Conservation (phyloP, 2,113 vertebrate species). For the Myanophis thanlyinensis region DNA sequence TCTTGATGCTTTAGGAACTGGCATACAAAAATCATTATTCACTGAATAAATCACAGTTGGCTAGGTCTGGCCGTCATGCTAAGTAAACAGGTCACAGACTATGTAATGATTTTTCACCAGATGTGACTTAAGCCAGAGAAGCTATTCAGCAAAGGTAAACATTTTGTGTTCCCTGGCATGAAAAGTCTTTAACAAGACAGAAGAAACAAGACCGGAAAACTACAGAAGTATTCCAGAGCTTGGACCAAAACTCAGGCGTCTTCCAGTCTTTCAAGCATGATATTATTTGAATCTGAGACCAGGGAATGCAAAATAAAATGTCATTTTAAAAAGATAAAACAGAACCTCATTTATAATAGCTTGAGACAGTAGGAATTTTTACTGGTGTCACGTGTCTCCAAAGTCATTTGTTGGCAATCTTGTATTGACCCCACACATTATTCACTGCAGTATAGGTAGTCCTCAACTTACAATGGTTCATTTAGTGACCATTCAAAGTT, state of each 20-base stretch:
- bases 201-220: neutral
- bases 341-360: neutral
- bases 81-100: neutral
- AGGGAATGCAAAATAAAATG: neutral
- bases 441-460: neutral
- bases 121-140: neutral
- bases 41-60: neutral
- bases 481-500: neutral
- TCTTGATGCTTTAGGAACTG: neutral
- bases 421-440: neutral
- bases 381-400: neutral
- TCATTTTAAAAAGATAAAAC: neutral
- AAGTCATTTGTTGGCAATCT: neutral
- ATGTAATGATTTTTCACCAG: neutral
- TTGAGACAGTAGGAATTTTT: neutral
- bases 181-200: neutral
- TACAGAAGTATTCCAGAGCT: neutral
- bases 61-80: neutral
- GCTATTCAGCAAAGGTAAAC: neutral
- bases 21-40: neutral
- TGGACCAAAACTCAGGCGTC: neutral
- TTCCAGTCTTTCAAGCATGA: neutral
- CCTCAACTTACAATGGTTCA: neutral
- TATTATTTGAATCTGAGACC: neutral
- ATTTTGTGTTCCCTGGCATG: neutral